phyloP scores from a whole-genome alignment of 2,113 vertebrate genomes.

The Plecturocebus donacophilus region DNA sequence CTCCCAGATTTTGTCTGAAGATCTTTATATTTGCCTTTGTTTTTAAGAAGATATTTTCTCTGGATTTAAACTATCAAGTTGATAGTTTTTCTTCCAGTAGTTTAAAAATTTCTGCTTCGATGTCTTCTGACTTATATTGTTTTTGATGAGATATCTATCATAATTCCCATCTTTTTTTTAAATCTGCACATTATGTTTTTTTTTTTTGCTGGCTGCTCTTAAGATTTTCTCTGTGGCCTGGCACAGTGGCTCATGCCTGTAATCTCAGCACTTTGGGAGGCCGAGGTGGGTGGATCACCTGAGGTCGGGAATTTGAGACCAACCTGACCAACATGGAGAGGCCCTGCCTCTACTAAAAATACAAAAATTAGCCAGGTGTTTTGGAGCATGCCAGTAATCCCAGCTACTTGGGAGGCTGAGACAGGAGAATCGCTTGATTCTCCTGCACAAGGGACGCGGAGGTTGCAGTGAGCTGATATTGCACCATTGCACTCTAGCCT shows the following conservation, averaged over 20 bases:
- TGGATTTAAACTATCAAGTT: neutral
- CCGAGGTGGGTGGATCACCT: too few species aligned
- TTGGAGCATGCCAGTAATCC: too few species aligned
- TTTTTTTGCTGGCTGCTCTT: neutral
- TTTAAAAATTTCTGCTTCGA: neutral
- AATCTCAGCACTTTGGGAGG: too few species aligned
- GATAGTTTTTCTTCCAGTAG: neutral
- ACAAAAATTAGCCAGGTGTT: too few species aligned
- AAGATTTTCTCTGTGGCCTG: neutral
- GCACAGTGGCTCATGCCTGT: too few species aligned
- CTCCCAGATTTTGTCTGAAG: neutral
- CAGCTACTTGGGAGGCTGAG: too few species aligned
- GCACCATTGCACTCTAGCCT: too few species aligned
- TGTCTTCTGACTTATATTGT: neutral
- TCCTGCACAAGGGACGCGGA: rapidly evolving
- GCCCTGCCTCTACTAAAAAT: too few species aligned
- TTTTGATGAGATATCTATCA: neutral
- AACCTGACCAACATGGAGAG: too few species aligned
- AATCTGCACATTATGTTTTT: neutral
- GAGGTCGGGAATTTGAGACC: too few species aligned
- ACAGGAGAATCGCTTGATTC: too few species aligned
- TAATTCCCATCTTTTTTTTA: neutral
- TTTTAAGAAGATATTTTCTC: neutral
- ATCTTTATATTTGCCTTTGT: neutral
- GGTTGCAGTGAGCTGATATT: too few species aligned